These are phyloP conservation scores for Drosophila ambigua DNA, from an alignment of 1,140 invertebrate genomes.

Conservation along the genomic window DNA sequence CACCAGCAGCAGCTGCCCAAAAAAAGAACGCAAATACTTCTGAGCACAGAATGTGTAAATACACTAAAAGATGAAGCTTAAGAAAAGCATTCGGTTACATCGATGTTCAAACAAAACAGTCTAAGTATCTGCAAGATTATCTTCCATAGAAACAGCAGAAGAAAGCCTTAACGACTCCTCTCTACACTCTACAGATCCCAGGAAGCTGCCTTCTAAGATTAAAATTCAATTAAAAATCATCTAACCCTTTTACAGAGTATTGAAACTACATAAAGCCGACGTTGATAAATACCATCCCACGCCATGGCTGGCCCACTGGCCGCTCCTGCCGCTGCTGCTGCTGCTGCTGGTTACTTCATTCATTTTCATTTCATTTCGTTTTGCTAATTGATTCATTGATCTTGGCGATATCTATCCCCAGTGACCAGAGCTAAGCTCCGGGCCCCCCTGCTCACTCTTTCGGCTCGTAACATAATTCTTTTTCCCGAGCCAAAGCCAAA, in stretches of 20 bases:
- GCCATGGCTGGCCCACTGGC: conserved; percentile 46
- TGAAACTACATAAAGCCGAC: conserved; percentile 47
- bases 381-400: conserved; percentile 82
- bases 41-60: too few relatives aligned
- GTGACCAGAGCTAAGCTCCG: conserved; percentile 32
- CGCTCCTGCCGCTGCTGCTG: conserved; percentile 13
- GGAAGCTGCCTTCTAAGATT: background rate
- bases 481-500: conserved; percentile 1
- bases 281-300: conserved; percentile 82
- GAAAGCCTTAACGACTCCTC: too few relatives aligned
- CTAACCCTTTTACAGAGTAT: background rate
- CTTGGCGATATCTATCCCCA: conserved; percentile 67
- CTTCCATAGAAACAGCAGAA: too few relatives aligned
- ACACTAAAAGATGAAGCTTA: too few relatives aligned
- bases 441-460: conserved; percentile 10
- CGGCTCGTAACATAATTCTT: conserved; percentile 76
- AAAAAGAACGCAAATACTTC: background rate
- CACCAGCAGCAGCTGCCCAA: conserved; percentile 41
- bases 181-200: too few relatives aligned
- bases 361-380: conserved; percentile 68
- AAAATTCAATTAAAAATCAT: background rate
- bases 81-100: too few relatives aligned
- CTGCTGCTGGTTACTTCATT: conserved; percentile 60
- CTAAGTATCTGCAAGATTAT: too few relatives aligned
- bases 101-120: too few relatives aligned